Percentiles rank a stretch among this genome's conserved stretches.
phyloP scores from a whole-genome alignment of 2,888 invertebrate genomes.

The Taphrorychus bicolor region DNA sequence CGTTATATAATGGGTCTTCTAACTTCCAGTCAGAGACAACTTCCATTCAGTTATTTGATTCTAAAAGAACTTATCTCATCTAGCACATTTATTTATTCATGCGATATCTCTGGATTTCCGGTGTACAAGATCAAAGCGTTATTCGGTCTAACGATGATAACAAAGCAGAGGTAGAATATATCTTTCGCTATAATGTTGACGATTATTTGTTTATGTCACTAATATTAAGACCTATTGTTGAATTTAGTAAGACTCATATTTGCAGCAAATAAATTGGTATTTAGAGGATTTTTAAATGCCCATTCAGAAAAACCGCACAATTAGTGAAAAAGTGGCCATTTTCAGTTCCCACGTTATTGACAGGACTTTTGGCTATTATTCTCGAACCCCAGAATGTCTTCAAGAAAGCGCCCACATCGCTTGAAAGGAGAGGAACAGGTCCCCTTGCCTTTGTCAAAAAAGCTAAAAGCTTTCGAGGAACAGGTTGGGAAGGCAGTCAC shows the following conservation, averaged over 20 bases:
- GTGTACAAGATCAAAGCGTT: constrained; percentile 5
- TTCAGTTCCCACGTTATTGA: constrained; percentile 41
- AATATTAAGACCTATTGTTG: background rate
- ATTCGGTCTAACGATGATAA: constrained; percentile 8
- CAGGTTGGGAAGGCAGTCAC: constrained; percentile 24
- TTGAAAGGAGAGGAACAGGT: constrained; percentile 35
- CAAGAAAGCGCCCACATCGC: constrained; percentile 30
- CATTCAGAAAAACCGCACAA: constrained; percentile 33
- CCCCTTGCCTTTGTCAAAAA: constrained; percentile 32
- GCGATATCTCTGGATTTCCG: constrained; percentile 18
- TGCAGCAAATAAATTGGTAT: background rate
- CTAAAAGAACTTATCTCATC: constrained; percentile 8
- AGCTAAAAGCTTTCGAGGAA: constrained; percentile 35
- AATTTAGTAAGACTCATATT: background rate
- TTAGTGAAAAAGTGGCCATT: constrained; percentile 39
- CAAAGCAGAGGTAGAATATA: constrained; percentile 1
- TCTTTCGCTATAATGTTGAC: background rate
- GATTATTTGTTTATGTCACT: background rate
- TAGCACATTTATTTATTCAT: constrained; percentile 14
- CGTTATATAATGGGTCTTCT: background rate
- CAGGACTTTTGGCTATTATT: constrained; percentile 33
- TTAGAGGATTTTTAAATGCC: background rate
- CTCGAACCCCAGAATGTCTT: constrained; percentile 32
- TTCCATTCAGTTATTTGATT: constrained; percentile 4
- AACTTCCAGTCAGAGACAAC: background rate